Conservation (phyloP, 2,888 invertebrate species). For the Drosophila kambysellisi region DNA sequence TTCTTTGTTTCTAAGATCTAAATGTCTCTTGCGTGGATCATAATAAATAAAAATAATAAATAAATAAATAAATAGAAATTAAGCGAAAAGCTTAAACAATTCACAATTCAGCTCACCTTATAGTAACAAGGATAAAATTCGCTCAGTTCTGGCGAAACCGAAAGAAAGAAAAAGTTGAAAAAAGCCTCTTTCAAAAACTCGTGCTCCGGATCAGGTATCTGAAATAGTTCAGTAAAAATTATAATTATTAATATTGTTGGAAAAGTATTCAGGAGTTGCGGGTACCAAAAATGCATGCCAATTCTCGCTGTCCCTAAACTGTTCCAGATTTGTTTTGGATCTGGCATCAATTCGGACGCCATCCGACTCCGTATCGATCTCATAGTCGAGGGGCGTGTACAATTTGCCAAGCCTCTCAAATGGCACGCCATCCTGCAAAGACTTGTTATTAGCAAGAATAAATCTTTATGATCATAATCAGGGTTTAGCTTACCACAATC, state of each 20-base stretch:
- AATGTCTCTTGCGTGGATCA: neutral
- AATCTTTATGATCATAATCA: too few species aligned
- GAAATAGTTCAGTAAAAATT: neutral
- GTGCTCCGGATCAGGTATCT: slow-evolving; percentile 76
- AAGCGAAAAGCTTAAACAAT: neutral
- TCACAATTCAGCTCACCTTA: slow-evolving; percentile 57
- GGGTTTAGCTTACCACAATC: slow-evolving; percentile 60
- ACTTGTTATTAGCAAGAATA: neutral
- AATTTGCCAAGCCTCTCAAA: slow-evolving; percentile 75
- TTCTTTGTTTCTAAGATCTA: neutral
- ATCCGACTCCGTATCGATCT: slow-evolving; percentile 67
- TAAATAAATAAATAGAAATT: too few species aligned
- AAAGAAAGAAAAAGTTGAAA: slow-evolving; percentile 78
- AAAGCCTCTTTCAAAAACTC: slow-evolving; percentile 67
- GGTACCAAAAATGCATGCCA: slow-evolving; percentile 83
- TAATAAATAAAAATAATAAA: neutral
- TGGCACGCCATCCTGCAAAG: slow-evolving; percentile 74
- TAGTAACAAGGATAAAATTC: slow-evolving; percentile 84
- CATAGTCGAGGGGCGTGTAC: slow-evolving; percentile 72
- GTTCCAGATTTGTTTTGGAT: slow-evolving; percentile 55
- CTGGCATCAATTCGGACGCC: slow-evolving; percentile 67
- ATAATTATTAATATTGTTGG: neutral
- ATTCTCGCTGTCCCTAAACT: slow-evolving; percentile 71
- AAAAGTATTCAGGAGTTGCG: neutral
- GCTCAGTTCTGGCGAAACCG: slow-evolving; percentile 58